These are phyloP conservation scores for Xerus rutilus DNA, from an alignment of 2,797 vertebrate genomes.

Conservation along the genomic window DNA sequence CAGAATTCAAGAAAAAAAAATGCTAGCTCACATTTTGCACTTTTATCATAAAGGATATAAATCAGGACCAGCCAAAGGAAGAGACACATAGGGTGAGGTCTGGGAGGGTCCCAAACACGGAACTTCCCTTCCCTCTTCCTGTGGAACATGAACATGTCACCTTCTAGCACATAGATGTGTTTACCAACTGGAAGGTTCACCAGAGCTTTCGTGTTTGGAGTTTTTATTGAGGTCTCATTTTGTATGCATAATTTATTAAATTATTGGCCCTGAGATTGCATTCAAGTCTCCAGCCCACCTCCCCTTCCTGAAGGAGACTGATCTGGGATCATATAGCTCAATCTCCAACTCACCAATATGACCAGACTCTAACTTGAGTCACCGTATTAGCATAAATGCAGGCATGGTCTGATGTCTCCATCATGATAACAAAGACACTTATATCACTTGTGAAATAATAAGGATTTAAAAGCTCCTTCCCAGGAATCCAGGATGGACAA, in stretches of 20 bases:
- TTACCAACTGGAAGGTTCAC: not conserved
- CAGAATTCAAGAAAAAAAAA: not conserved
- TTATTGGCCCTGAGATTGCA: not conserved
- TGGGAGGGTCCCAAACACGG: not conserved
- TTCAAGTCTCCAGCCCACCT: not conserved
- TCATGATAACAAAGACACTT: not conserved
- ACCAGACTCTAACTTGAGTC: not conserved
- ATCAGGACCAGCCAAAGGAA: not conserved
- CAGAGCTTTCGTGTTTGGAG: not conserved
- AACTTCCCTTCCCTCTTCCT: not conserved
- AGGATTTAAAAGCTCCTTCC: not conserved
- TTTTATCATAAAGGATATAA: constrained; percentile 1
- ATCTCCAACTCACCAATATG: not conserved
- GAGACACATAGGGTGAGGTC: not conserved
- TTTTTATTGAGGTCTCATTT: not conserved
- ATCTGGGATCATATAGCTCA: not conserved
- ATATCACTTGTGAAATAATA: not conserved
- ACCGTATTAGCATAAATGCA: not conserved
- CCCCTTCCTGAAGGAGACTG: not conserved
- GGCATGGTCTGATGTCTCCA: not conserved
- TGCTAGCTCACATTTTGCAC: not conserved
- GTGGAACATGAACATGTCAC: not conserved
- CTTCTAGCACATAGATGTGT: not conserved
- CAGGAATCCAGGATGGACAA: not conserved
- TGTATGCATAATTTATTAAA: not conserved